These are phyloP conservation scores for Mellivora capensis DNA, from an alignment of 2,113 vertebrate species.

Conservation along the genomic window DNA sequence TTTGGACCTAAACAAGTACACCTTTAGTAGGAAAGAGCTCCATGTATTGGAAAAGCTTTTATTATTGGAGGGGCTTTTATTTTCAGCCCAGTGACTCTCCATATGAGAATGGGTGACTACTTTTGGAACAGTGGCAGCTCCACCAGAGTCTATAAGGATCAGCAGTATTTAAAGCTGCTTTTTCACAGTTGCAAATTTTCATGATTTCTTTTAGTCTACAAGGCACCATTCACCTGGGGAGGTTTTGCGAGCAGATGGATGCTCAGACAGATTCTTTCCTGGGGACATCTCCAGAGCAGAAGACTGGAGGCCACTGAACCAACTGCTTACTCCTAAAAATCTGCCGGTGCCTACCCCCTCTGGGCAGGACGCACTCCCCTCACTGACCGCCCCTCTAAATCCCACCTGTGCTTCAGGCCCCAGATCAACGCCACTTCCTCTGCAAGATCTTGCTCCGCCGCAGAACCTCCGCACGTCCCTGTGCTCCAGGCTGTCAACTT, in stretches of 20 bases:
- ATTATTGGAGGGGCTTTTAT: neutral
- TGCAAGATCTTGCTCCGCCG: neutral
- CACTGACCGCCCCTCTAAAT: neutral
- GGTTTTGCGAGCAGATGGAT: neutral
- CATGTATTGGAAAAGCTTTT: neutral
- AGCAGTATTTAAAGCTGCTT: neutral
- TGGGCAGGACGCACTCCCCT: neutral
- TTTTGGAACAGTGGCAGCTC: neutral
- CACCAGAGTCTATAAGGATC: neutral
- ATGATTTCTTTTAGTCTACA: neutral
- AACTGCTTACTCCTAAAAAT: neutral
- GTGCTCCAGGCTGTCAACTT: neutral
- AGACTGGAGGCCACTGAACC: neutral
- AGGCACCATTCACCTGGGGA: neutral
- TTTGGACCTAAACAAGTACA: neutral
- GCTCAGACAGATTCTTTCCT: neutral
- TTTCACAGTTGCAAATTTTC: neutral
- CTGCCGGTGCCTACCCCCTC: neutral
- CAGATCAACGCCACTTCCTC: neutral
- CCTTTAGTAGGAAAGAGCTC: neutral
- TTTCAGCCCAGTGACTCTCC: neutral
- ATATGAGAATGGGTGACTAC: neutral
- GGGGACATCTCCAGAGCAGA: neutral
- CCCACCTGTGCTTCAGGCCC: neutral
- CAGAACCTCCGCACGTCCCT: accelerated